Base-by-base conservation (phyloP, 2,113 vertebrate species). In the Aphelocoma coerulescens region DNA sequence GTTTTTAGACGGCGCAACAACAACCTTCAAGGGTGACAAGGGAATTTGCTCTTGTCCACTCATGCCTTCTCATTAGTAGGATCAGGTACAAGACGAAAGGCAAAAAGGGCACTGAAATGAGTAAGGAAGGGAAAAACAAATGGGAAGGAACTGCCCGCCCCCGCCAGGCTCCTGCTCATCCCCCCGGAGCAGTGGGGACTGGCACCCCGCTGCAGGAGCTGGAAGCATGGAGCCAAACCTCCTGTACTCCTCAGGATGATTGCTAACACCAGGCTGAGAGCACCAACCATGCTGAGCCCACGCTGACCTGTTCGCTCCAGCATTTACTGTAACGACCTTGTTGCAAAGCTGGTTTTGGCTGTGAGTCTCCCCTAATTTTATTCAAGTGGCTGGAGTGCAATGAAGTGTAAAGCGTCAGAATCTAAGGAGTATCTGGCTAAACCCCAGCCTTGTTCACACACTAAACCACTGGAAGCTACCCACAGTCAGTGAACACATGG, bases 241-340 rank as follows among this genome's bases (percentile, higher is more conserved):
- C 24, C 44, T 19, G 41, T 30, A 52, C 24, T 20, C 30, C 23
- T 46, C 1, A 1, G 13, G 41, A 30, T 20, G 15, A 30, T 1
- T 1, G 1, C 17, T 32, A 72, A 19, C 49, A n/a, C 5, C 2
- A 4, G 59, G 63, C 48, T 55, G 68, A 28, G 5, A n/a, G 24
- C 58, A 67, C 24, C 10, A 3, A 67, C 10, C 77, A n/a, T 58
- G 32, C 68, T 59, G 44, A 58, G 39, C 18, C 33, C 58, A 33
- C 3, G 0, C n/a, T 3, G 18, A 72, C 63, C 43, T 32, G 20
- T 0, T 30, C 3, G 7, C 14, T 7, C 17, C 13, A 65, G 49
- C 54, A 32, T 39, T 57, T 55, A 16, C 55, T 76, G 55, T 41
- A 73, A 57, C 19, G 16, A 86, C 11, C 23, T 89, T 16, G 11